A percentile compares a stretch with the other conserved stretches of the same genome.
phyloP scores from a whole-genome alignment of 2,888 invertebrate genomes.

The Sicus ferrugineus region DNA sequence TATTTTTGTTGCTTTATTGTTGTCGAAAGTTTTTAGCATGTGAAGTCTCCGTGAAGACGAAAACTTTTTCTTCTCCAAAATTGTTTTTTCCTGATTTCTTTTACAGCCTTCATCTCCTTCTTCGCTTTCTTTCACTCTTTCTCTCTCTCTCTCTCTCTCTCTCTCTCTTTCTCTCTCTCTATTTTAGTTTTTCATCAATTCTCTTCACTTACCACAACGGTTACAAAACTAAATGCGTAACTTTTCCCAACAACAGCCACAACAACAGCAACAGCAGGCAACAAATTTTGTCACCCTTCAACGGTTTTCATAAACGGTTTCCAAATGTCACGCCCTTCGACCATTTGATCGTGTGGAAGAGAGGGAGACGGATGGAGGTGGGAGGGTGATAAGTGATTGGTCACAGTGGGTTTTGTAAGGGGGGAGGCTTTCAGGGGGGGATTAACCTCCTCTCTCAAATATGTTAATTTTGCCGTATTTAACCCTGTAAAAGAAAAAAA shows the following conservation, averaged over 20 bases:
- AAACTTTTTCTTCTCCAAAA: constrained; percentile 12
- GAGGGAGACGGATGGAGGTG: neutral
- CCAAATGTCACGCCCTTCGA: too few relatives aligned
- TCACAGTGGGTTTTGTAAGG: neutral
- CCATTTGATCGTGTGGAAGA: too few relatives aligned
- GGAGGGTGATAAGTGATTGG: neutral
- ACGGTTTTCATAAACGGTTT: too few relatives aligned
- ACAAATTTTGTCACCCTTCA: constrained; percentile 3
- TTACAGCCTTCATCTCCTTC: neutral
- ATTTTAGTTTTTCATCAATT: too few relatives aligned
- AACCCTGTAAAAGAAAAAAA: too few relatives aligned
- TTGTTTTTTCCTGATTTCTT: neutral
- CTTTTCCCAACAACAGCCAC: neutral
- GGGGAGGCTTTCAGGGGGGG: too few relatives aligned
- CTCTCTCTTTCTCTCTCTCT: too few relatives aligned
- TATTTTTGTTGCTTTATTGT: neutral
- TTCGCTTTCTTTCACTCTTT: neutral
- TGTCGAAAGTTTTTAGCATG: constrained; percentile 9
- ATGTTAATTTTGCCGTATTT: too few relatives aligned
- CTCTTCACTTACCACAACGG: neutral
- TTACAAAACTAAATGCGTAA: constrained; percentile 14
- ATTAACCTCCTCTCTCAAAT: too few relatives aligned
- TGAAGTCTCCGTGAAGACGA: neutral
- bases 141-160: too few relatives aligned
- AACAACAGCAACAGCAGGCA: neutral